These are phyloP conservation scores for Drosophila diplacantha DNA, from an alignment of 2,888 invertebrate genomes.

Conservation along the genomic window DNA sequence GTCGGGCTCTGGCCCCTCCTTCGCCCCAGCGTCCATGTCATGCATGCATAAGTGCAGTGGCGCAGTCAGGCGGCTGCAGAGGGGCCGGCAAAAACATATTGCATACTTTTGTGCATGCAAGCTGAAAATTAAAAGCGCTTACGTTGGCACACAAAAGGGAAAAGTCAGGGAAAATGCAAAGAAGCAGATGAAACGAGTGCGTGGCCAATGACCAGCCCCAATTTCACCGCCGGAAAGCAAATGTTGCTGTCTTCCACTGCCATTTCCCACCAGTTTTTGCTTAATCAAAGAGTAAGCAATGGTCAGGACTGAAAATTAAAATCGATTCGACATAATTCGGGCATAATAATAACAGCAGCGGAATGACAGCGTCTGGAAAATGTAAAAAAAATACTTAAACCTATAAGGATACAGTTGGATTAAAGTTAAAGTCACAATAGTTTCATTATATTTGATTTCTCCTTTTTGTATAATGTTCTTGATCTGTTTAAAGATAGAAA, in stretches of 20 bases:
- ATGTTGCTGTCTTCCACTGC: constrained; percentile 52
- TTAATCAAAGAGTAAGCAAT: constrained; percentile 17
- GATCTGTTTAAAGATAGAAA: background rate
- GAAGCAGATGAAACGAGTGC: constrained; percentile 50
- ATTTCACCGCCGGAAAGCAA: constrained; percentile 32
- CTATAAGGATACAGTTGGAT: too few relatives aligned
- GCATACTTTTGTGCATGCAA: constrained; percentile 72
- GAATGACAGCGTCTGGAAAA: constrained; percentile 5
- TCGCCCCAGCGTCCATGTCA: constrained; percentile 51
- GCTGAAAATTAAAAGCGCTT: constrained; percentile 73
- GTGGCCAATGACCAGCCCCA: constrained; percentile 28
- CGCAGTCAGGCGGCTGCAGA: background rate
- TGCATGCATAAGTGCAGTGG: constrained; percentile 65
- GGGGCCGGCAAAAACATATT: constrained; percentile 59
- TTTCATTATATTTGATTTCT: too few relatives aligned
- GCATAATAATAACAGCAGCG: constrained; percentile 50
- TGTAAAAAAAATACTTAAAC: background rate
- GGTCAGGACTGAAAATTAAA: background rate
- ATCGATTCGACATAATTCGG: constrained; percentile 39
- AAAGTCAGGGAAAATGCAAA: constrained; percentile 24
- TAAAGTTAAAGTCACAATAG: background rate
- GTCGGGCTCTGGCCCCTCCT: constrained; percentile 39
- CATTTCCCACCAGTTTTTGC: constrained; percentile 10
- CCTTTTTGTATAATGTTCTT: background rate
- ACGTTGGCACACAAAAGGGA: constrained; percentile 52